A percentile compares a stretch with the other conserved stretches of the same genome.
These are phyloP conservation scores for Linyphia triangularis DNA, from an alignment of 2,888 invertebrate species.

Conservation along the genomic window DNA sequence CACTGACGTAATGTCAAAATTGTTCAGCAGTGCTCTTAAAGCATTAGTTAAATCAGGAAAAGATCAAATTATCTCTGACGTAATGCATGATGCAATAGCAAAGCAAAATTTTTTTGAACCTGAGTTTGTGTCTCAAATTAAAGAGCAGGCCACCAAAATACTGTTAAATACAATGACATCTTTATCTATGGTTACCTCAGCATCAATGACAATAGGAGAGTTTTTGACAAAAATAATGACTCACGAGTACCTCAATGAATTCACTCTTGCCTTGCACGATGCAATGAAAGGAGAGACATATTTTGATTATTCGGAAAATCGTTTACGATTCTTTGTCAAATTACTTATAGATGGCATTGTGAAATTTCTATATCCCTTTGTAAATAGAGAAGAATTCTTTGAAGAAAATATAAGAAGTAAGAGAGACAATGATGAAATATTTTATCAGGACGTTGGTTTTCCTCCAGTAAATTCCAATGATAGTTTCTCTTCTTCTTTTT, in stretches of 20 bases:
- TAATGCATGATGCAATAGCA: background rate
- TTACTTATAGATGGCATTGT: background rate
- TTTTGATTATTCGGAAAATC: background rate
- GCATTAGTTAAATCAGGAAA: background rate
- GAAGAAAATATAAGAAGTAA: background rate
- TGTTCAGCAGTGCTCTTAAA: background rate
- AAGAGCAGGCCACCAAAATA: background rate
- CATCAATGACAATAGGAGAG: background rate
- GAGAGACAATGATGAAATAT: background rate
- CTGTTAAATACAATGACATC: background rate
- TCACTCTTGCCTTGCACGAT: background rate
- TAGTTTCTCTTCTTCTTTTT: too few species aligned
- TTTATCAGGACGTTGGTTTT: background rate
- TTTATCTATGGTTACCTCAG: background rate
- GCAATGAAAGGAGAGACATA: background rate
- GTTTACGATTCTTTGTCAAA: background rate
- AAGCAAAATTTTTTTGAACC: background rate
- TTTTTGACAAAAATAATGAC: background rate
- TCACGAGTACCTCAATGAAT: background rate
- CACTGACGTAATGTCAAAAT: background rate
- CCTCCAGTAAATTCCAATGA: background rate
- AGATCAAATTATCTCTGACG: background rate
- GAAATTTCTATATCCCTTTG: background rate
- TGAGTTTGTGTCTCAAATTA: background rate
- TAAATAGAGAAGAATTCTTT: background rate